Evolutionary conservation across 2,888 invertebrate species (phyloP).

Genomic region (Ceramica pisi): DNA sequence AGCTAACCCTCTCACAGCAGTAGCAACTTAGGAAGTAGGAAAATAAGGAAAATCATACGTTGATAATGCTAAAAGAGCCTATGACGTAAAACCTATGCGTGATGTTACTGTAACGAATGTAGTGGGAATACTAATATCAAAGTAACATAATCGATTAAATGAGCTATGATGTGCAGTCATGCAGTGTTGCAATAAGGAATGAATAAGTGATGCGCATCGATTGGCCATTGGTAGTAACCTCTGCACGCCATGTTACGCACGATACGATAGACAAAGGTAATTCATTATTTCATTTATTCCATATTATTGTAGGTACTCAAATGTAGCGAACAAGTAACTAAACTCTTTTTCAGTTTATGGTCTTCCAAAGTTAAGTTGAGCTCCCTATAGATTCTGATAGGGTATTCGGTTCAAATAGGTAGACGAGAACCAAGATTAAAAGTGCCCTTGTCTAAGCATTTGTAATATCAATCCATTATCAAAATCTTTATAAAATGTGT

Average conservation of each 20-base stretch:
- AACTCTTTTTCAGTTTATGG: not conserved
- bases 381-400: not conserved
- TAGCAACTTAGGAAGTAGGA: not conserved
- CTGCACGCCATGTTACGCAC: conserved; percentile 52
- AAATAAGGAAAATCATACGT: not conserved
- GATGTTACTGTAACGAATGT: conserved; percentile 16
- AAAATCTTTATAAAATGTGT: not conserved
- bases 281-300: not conserved
- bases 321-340: not conserved
- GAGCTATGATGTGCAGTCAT: conserved; percentile 43
- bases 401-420: too few relatives aligned
- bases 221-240: conserved; percentile 22
- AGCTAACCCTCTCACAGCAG: too few relatives aligned
- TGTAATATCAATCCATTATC: not conserved
- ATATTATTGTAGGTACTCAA: too few relatives aligned
- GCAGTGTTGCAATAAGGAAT: conserved; percentile 46
- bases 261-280: conserved; percentile 17
- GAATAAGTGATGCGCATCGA: conserved; percentile 40
- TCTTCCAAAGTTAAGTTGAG: not conserved
- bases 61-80: not conserved
- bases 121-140: conserved; percentile 37
- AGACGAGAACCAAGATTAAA: not conserved
- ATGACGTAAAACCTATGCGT: conserved; percentile 20
- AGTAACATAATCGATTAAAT: conserved; percentile 27
- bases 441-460: not conserved